phyloP scores from a whole-genome alignment of 1,140 invertebrate species.

The Episyrphus balteatus region DNA sequence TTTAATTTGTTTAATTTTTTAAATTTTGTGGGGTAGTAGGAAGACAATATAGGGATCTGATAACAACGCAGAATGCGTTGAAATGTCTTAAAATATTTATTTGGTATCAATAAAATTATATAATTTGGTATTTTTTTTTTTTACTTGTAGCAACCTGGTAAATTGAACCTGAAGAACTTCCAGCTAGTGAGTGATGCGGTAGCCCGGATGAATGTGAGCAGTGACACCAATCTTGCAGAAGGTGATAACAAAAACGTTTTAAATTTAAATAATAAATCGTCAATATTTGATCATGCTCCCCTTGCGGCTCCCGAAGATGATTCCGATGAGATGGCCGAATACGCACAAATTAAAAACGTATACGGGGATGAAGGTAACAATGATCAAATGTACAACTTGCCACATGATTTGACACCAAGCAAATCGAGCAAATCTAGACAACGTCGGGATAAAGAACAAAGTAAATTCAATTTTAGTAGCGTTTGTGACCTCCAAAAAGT shows the following conservation, averaged over 20 bases:
- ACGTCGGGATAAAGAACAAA: conserved; percentile 50
- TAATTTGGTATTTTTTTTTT: conserved; percentile 21
- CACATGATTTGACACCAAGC: conserved; percentile 54
- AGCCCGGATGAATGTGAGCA: conserved; percentile 58
- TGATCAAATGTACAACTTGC: conserved; percentile 44
- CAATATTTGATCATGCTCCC: conserved; percentile 55
- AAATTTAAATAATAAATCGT: conserved; percentile 13
- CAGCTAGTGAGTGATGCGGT: conserved; percentile 73
- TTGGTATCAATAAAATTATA: too few species aligned
- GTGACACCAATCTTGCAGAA: conserved; percentile 24
- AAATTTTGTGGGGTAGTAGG: too few species aligned
- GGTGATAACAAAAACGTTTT: conserved; percentile 21
- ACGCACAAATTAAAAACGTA: conserved; percentile 27
- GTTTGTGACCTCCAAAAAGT: too few species aligned
- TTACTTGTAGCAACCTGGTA: conserved; percentile 63
- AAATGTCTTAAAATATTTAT: too few species aligned
- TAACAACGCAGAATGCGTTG: too few species aligned
- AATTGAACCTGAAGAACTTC: conserved; percentile 81
- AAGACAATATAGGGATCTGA: too few species aligned
- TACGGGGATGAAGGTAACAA: conserved; percentile 42
- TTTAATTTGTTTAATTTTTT: too few species aligned
- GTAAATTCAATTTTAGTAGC: conserved; percentile 33
- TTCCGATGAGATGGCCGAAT: conserved; percentile 35
- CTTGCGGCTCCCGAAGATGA: conserved; percentile 67
- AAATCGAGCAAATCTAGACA: conserved; percentile 45